Base-by-base conservation (phyloP, 1,140 invertebrate genomes). In the Drosophila murphyi region DNA sequence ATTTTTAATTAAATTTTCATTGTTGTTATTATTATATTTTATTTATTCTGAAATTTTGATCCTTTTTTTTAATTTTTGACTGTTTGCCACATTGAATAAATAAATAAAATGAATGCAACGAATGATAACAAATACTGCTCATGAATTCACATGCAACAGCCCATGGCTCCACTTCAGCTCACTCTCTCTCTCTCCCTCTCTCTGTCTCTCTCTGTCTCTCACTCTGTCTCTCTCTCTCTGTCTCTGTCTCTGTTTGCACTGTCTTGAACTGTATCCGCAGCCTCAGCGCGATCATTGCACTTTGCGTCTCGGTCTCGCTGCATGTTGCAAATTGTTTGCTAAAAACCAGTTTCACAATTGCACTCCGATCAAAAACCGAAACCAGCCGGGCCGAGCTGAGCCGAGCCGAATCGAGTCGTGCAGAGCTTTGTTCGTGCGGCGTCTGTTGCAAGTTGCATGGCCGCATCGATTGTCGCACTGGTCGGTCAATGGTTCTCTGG, bases 401-500 rank as follows among this genome's bases (percentile, higher is more conserved):
- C 8, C 29, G 6, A 34, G 31, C 29, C 37, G 51, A 51, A 29
- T 29, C 37, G 72, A 67, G 72, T 43, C 74, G 70, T 64, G 68
- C 61, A 65, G 69, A 72, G 51, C 69, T 34, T 31, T 62, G 47
- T 45, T 65, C 75, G 73, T 87, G 71, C 65, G 8, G 61, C 62
- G 56, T 72, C 65, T 74, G 70, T 72, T 59, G 70, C 82, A 87
- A 70, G 79, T 87, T 87, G 83, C 82, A 79, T 54, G 52, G 72
- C 43, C 48, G 52, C 28, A 59, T 63, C 51, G 79, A n/a, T 54
- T n/a, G 35, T 50, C 51, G 61, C 78, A 82, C 83, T 76, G 90
- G 76, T 89, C 90, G 90, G 90, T 91, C 90, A 91, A 85, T 91
- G 90, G 90, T 90, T 91, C 90, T 91, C 86, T 91, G 90, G 90